Conservation (phyloP, 2,888 invertebrate species). For the Conops quadrifasciatus region DNA sequence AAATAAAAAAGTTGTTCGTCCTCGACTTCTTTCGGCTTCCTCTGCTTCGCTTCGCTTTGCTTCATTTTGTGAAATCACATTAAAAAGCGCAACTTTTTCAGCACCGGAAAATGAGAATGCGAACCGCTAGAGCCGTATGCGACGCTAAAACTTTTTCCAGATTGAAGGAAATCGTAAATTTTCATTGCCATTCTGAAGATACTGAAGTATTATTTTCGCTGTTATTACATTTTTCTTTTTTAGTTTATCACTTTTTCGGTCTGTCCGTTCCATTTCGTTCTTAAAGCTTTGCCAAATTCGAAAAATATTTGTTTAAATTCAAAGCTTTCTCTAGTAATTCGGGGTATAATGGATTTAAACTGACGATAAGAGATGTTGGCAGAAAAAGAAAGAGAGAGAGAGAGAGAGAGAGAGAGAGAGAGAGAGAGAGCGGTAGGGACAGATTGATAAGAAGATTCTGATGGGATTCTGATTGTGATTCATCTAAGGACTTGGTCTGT, state of each 20-base stretch:
- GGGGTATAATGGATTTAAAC: too few species aligned
- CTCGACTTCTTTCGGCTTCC: neutral
- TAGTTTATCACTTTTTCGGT: too few species aligned
- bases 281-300: neutral
- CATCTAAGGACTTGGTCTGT: neutral
- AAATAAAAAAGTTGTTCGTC: constrained; percentile 12
- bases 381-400: constrained; percentile 5
- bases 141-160: too few species aligned
- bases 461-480: neutral
- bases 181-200: too few species aligned
- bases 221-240: too few species aligned
- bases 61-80: neutral
- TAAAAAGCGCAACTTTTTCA: too few species aligned
- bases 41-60: neutral
- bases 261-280: neutral
- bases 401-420: neutral
- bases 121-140: too few species aligned
- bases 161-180: too few species aligned
- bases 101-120: too few species aligned
- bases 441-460: neutral
- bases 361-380: neutral
- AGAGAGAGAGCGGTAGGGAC: neutral
- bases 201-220: too few species aligned
- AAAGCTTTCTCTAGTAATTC: too few species aligned
- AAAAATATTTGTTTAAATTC: too few species aligned